Conservation (phyloP, 2,797 vertebrate genomes). For the Mormyrus hasselquistii region DNA sequence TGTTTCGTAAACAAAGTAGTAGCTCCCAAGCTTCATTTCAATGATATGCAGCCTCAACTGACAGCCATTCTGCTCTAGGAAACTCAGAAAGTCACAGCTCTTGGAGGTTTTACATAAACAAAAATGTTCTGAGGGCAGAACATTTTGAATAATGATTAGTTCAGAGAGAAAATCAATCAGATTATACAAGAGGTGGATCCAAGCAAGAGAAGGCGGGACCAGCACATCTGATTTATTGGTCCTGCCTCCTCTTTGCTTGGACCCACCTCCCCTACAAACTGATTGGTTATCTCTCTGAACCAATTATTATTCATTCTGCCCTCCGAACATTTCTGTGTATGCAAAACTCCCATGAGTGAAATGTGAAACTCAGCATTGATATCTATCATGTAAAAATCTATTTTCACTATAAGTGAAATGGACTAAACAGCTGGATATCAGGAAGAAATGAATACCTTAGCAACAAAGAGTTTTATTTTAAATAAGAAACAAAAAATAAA, state of each 20-base stretch:
- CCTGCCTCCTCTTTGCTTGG: neutral
- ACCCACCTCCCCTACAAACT: neutral
- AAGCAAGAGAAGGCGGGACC: neutral
- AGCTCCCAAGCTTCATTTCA: neutral
- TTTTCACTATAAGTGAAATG: neutral
- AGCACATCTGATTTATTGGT: neutral
- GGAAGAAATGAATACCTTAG: neutral
- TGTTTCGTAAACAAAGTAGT: neutral
- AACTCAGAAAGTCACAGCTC: neutral
- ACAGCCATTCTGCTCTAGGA: neutral
- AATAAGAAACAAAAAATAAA: neutral
- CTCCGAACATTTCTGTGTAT: neutral
- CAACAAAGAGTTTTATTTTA: neutral
- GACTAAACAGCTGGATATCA: neutral
- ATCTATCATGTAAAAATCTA: neutral
- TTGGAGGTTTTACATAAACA: neutral
- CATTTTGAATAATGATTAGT: neutral
- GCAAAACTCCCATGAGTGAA: neutral
- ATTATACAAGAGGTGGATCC: neutral
- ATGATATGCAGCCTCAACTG: neutral
- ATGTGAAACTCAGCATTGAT: neutral
- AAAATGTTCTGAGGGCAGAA: neutral
- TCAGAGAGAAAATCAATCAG: neutral
- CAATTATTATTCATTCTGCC: neutral
- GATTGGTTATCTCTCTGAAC: neutral